Evolutionary conservation across 2,113 vertebrate species (phyloP).

Genomic region (Cebus imitator): DNA sequence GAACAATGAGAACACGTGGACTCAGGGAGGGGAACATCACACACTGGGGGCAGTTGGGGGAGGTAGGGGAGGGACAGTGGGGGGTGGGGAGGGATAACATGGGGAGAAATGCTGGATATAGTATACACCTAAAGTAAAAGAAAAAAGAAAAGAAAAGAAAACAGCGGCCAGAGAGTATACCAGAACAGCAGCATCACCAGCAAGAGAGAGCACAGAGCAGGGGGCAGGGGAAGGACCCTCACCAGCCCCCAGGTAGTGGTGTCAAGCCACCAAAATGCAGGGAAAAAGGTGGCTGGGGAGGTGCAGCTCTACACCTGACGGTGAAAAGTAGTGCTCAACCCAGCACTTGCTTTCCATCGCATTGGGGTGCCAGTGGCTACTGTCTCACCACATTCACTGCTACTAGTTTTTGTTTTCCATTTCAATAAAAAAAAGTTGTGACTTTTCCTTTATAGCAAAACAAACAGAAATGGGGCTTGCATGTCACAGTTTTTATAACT

Average conservation of each 20-base stretch:
- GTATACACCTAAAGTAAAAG: no score
- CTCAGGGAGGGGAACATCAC: no score
- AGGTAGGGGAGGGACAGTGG: no score
- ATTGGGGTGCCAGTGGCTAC: background rate
- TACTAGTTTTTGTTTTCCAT: background rate
- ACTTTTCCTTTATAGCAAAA: background rate
- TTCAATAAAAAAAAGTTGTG: background rate
- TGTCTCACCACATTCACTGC: background rate
- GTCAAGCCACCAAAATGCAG: fast-evolving
- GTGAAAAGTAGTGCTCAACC: background rate
- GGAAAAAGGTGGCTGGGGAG: background rate
- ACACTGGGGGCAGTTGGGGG: no score
- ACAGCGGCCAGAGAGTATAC: background rate
- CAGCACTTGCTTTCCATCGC: background rate
- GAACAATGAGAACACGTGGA: no score
- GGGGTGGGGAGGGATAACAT: no score
- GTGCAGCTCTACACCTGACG: fast-evolving
- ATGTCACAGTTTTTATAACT: background rate
- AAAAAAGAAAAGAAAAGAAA: background rate
- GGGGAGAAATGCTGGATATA: no score
- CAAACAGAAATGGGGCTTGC: background rate
- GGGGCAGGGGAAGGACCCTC: background rate
- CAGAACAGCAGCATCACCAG: background rate
- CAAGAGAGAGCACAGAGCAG: background rate
- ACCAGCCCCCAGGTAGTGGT: background rate